Conservation (phyloP, 2,888 invertebrate genomes). For the Actias luna region DNA sequence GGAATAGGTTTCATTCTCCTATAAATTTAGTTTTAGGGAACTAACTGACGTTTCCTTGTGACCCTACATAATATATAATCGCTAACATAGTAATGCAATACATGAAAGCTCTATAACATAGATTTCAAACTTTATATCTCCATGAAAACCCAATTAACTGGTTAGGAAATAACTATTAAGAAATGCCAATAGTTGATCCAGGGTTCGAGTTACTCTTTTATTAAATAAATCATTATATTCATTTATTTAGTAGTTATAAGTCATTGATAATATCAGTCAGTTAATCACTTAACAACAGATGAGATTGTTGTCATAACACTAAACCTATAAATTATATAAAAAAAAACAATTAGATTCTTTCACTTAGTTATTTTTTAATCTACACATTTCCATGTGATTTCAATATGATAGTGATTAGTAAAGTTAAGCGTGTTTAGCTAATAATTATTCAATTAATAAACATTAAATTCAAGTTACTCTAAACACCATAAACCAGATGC, state of each 20-base stretch:
- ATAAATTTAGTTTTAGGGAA: not conserved
- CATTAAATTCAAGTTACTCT: no score
- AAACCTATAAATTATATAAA: no score
- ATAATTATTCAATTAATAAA: no score
- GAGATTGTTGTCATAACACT: no score
- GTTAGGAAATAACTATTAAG: constrained; percentile 1
- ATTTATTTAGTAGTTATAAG: not conserved
- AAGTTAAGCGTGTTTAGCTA: no score
- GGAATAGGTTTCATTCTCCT: not conserved
- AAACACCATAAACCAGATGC: no score
- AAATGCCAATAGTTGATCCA: not conserved
- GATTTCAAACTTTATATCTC: not conserved
- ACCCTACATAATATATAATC: constrained; percentile 11
- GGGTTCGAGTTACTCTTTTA: not conserved
- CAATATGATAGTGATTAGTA: no score
- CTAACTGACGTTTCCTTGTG: constrained; percentile 14
- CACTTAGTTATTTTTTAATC: no score
- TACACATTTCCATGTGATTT: not conserved
- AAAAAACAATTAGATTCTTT: no score
- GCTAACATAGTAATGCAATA: constrained; percentile 1
- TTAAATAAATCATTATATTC: not conserved
- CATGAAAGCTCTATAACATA: not conserved
- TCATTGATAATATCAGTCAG: not conserved
- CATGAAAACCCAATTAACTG: not conserved
- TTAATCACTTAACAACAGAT: not conserved